These are phyloP conservation scores for Dasyprocta punctata DNA, from an alignment of 2,113 vertebrate genomes.

Conservation along the genomic window DNA sequence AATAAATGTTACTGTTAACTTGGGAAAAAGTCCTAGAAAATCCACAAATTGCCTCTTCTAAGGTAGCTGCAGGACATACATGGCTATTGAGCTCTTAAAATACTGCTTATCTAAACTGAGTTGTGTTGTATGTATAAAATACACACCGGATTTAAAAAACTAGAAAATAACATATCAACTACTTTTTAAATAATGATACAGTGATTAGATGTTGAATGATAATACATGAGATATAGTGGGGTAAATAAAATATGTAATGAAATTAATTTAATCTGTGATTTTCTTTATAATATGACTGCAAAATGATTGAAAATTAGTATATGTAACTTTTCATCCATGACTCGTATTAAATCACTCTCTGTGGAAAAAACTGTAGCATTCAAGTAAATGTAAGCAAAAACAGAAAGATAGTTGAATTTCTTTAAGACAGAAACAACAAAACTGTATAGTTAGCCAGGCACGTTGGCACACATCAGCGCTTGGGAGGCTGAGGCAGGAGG, in stretches of 20 bases:
- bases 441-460: background rate
- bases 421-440: background rate
- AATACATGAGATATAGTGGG: background rate
- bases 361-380: background rate
- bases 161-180: background rate
- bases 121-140: background rate
- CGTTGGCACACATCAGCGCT: background rate
- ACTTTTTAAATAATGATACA: background rate
- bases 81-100: background rate
- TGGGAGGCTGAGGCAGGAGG: background rate
- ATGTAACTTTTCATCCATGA: background rate
- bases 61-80: background rate
- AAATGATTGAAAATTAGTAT: background rate
- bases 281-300: background rate
- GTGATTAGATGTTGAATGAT: background rate
- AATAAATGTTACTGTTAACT: background rate
- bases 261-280: background rate
- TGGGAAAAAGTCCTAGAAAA: background rate
- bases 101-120: background rate
- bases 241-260: background rate
- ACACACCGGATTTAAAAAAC: background rate
- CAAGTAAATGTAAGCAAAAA: background rate
- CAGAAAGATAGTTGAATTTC: background rate
- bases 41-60: background rate
- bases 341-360: background rate